phyloP scores from a whole-genome alignment of 2,113 vertebrate species.

The Seriola quinqueradiata region DNA sequence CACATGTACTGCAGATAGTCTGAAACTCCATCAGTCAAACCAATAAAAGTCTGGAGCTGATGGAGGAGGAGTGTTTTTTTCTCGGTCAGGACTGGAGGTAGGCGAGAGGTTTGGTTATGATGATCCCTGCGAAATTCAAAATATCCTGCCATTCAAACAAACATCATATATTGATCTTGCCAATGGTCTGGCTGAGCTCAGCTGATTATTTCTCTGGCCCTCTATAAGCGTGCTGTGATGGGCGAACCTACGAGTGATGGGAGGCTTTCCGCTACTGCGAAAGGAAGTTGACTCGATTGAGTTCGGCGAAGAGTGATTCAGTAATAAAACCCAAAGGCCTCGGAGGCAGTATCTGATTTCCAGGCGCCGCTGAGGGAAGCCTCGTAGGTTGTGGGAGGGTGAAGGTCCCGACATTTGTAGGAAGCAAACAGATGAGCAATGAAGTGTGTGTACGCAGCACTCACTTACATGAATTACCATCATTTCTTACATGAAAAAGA shows the following conservation, averaged over 20 bases:
- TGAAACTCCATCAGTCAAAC: neutral
- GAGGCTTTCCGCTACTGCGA: constrained; percentile 23
- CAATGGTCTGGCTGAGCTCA: constrained; percentile 9
- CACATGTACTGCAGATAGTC: constrained; percentile 4
- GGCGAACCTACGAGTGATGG: constrained; percentile 6
- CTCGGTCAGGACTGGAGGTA: neutral
- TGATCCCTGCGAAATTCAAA: constrained; percentile 34
- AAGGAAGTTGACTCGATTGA: constrained; percentile 51
- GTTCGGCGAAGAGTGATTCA: constrained; percentile 60
- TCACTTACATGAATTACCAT: neutral
- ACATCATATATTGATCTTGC: constrained; percentile 29
- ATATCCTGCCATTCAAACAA: constrained; percentile 34
- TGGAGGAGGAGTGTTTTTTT: neutral
- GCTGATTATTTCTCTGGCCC: constrained; percentile 34
- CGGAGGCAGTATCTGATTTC: constrained; percentile 63
- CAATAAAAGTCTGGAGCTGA: neutral
- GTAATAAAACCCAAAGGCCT: constrained; percentile 69
- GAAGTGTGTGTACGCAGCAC: neutral
- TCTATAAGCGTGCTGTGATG: constrained; percentile 26
- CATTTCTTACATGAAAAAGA: neutral
- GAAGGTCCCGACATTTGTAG: constrained; percentile 14
- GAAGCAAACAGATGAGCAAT: constrained; percentile 25
- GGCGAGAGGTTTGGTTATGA: constrained; percentile 23
- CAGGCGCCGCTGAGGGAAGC: constrained; percentile 26
- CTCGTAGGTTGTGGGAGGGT: constrained; percentile 1